Percentiles rank a stretch among this genome's conserved stretches.
phyloP scores from a whole-genome alignment of 2,113 vertebrate genomes.

The Prietella phreatophila region DNA sequence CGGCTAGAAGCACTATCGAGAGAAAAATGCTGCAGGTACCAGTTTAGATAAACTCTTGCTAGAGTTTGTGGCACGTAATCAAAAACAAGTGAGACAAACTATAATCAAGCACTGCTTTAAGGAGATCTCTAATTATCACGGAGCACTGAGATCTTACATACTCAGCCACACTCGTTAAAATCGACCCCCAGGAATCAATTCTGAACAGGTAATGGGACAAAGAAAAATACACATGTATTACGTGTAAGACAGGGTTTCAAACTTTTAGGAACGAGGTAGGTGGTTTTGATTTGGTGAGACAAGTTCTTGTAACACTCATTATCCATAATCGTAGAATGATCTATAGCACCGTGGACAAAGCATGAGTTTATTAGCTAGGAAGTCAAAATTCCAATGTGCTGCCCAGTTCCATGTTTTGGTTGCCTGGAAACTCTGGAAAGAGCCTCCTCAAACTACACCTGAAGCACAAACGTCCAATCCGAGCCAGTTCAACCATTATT shows the following conservation, averaged over 20 bases:
- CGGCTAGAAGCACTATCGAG: background rate
- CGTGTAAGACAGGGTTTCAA: background rate
- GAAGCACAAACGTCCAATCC: background rate
- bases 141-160: constrained; percentile 20
- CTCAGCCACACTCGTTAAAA: constrained; percentile 29
- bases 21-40: constrained; percentile 25
- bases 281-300: background rate
- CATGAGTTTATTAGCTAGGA: constrained; percentile 1
- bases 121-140: constrained; percentile 34
- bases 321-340: background rate
- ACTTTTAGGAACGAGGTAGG: background rate
- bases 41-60: constrained; percentile 25
- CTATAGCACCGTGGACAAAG: background rate
- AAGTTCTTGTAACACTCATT: background rate
- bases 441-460: background rate
- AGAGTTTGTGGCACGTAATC: constrained; percentile 8
- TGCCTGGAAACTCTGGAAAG: background rate
- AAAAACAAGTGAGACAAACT: constrained; percentile 18
- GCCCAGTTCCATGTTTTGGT: background rate
- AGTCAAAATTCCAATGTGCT: background rate
- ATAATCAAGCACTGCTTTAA: constrained; percentile 29
- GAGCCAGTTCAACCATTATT: background rate
- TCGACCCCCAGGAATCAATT: constrained; percentile 36
- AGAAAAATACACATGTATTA: constrained; percentile 7
- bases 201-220: constrained; percentile 33